phyloP scores from a whole-genome alignment of 2,113 vertebrate genomes.

The Cyprinodon tularosa region DNA sequence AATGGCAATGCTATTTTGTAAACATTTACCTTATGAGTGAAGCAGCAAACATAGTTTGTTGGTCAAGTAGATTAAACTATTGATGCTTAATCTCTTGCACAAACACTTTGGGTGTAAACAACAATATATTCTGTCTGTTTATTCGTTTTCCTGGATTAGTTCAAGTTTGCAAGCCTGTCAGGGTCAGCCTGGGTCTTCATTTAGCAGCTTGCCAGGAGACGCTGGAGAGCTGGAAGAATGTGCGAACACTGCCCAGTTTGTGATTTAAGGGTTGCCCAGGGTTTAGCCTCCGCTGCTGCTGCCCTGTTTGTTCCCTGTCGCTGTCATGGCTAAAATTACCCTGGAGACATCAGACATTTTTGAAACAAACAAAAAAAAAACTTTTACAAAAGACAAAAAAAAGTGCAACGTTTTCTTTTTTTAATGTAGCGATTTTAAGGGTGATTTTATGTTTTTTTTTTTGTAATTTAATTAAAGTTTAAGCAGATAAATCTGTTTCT shows the following conservation, averaged over 20 bases:
- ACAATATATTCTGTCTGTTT: constrained; percentile 2
- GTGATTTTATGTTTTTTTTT: not conserved
- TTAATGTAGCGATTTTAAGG: no score
- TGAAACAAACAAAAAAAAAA: constrained; percentile 44
- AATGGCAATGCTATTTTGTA: constrained; percentile 5
- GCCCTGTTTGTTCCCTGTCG: constrained; percentile 66
- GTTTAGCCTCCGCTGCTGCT: constrained; percentile 49
- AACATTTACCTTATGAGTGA: constrained; percentile 18
- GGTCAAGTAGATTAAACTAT: no score
- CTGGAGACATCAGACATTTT: constrained; percentile 30
- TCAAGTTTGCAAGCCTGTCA: constrained; percentile 31
- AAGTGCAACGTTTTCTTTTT: not conserved
- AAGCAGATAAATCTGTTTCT: no score
- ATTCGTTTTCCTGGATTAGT: constrained; percentile 46
- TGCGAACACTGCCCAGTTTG: constrained; percentile 68
- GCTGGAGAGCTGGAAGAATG: constrained; percentile 68
- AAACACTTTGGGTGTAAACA: not conserved
- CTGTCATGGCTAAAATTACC: constrained; percentile 49
- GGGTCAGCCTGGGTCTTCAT: constrained; percentile 70
- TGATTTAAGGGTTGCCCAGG: constrained; percentile 66
- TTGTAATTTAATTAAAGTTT: no score
- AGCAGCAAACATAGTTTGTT: not conserved
- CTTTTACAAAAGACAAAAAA: constrained; percentile 3
- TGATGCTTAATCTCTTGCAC: no score
- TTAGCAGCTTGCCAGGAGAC: constrained; percentile 71